These are phyloP conservation scores for Pseudanteris insignis DNA, from an alignment of 2,888 invertebrate species.

Conservation along the genomic window DNA sequence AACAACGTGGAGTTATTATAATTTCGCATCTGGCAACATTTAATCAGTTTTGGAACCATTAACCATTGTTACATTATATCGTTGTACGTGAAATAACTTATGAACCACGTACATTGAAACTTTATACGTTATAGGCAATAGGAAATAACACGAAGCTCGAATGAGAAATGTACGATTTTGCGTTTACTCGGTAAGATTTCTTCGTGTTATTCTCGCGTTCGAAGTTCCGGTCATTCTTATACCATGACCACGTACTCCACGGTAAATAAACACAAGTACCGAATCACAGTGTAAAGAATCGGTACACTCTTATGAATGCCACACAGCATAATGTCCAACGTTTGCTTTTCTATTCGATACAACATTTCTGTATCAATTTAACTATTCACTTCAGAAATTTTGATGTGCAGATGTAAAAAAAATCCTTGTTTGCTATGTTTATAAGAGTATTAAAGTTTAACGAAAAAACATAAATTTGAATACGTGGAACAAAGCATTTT, in stretches of 20 bases:
- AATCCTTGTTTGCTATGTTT: too few species aligned
- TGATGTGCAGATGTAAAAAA: conserved; percentile 3
- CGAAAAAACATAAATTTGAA: neutral
- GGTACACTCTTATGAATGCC: conserved; percentile 16
- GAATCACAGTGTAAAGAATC: conserved; percentile 30
- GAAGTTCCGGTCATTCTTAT: conserved; percentile 39
- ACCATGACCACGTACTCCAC: conserved; percentile 31
- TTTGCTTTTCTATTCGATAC: conserved; percentile 3
- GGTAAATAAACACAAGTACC: conserved; percentile 37
- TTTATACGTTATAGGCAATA: too few species aligned
- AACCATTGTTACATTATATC: too few species aligned
- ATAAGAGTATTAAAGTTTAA: neutral
- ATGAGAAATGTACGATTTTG: conserved; percentile 27
- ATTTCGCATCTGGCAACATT: too few species aligned
- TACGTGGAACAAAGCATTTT: neutral
- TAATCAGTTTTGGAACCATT: too few species aligned
- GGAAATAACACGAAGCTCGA: too few species aligned
- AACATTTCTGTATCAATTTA: conserved; percentile 15
- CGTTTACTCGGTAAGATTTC: conserved; percentile 35
- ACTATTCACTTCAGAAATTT: neutral
- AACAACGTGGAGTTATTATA: too few species aligned
- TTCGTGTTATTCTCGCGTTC: conserved; percentile 17
- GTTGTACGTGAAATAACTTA: too few species aligned
- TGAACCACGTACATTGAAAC: too few species aligned
- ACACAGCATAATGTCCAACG: conserved; percentile 9